Percentiles rank a stretch among this genome's conserved stretches.
These are phyloP conservation scores for Acleris laterana DNA, from an alignment of 2,888 invertebrate genomes.

Conservation along the genomic window DNA sequence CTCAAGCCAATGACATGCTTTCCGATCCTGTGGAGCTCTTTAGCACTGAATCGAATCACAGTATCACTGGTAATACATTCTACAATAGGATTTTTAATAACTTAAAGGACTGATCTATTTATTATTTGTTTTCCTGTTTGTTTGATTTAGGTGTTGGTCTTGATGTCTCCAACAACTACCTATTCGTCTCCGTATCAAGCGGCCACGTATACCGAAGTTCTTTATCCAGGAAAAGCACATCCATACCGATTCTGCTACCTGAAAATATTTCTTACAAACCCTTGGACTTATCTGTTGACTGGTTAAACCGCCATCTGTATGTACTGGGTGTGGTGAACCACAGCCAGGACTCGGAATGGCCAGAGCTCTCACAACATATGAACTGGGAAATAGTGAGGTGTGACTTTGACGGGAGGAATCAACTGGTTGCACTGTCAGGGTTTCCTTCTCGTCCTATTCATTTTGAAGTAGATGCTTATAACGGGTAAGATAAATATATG, in stretches of 20 bases:
- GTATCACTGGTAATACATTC: slow-evolving; percentile 66
- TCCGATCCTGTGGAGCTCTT: slow-evolving; percentile 88
- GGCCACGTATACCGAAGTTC: slow-evolving; percentile 86
- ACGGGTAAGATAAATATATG: slow-evolving; percentile 87
- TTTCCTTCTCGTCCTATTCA: slow-evolving; percentile 89
- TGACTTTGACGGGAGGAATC: slow-evolving; percentile 88
- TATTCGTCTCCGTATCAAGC: slow-evolving; percentile 91
- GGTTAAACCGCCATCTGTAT: slow-evolving; percentile 94
- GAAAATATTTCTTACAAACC: slow-evolving; percentile 86
- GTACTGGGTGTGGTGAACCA: slow-evolving; percentile 90
- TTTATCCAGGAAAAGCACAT: slow-evolving; percentile 70
- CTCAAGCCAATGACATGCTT: slow-evolving; percentile 86
- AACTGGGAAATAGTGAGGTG: slow-evolving; percentile 91
- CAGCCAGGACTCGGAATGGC: slow-evolving; percentile 57
- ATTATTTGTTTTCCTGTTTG: background rate
- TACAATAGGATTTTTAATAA: background rate
- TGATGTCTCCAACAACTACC: slow-evolving; percentile 88
- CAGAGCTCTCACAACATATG: slow-evolving; percentile 56
- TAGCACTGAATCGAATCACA: slow-evolving; percentile 72
- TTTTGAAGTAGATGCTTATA: slow-evolving; percentile 95
- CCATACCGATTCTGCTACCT: slow-evolving; percentile 83
- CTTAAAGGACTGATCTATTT: too few relatives aligned
- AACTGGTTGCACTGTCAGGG: slow-evolving; percentile 88
- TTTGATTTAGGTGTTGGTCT: slow-evolving; percentile 87
- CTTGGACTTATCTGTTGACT: slow-evolving; percentile 91